phyloP scores from a whole-genome alignment of 2,113 vertebrate genomes.

The Scomber scombrus region DNA sequence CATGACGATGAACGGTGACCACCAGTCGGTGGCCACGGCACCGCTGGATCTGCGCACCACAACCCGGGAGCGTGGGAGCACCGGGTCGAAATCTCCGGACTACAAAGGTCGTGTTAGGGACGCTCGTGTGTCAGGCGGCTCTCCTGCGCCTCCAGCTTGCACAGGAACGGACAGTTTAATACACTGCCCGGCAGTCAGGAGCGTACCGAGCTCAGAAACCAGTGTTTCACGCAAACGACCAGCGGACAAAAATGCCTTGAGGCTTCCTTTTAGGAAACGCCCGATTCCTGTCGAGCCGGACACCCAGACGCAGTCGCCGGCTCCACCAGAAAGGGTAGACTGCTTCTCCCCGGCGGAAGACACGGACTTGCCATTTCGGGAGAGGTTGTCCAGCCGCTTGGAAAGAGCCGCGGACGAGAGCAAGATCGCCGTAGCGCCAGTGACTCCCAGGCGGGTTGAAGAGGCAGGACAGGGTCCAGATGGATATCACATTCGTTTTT shows the following conservation, averaged over 20 bases:
- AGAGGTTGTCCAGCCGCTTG: not conserved
- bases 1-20: conserved; percentile 82
- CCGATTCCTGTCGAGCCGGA: conserved; percentile 65
- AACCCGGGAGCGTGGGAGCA: conserved; percentile 59
- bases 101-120: conserved; percentile 34
- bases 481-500: conserved; percentile 1
- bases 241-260: conserved; percentile 42
- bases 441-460: conserved; percentile 7
- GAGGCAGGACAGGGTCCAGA: conserved; percentile 13
- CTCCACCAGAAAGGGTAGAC: not conserved
- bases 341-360: not conserved
- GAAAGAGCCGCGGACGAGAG: not conserved
- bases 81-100: conserved; percentile 37
- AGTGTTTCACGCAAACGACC: conserved; percentile 42
- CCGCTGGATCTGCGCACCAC: conserved; percentile 84
- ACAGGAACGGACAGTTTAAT: conserved; percentile 28
- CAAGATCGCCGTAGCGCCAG: not conserved
- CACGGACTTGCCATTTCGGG: not conserved
- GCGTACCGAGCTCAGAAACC: conserved; percentile 1
- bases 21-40: conserved; percentile 65
- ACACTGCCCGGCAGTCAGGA: not conserved
- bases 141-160: conserved; percentile 47
- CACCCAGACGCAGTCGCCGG: conserved; percentile 18
- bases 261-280: conserved; percentile 85
- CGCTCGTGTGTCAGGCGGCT: conserved; percentile 28